phyloP scores from a whole-genome alignment of 1,140 invertebrate genomes.

The Oppia nitens region DNA sequence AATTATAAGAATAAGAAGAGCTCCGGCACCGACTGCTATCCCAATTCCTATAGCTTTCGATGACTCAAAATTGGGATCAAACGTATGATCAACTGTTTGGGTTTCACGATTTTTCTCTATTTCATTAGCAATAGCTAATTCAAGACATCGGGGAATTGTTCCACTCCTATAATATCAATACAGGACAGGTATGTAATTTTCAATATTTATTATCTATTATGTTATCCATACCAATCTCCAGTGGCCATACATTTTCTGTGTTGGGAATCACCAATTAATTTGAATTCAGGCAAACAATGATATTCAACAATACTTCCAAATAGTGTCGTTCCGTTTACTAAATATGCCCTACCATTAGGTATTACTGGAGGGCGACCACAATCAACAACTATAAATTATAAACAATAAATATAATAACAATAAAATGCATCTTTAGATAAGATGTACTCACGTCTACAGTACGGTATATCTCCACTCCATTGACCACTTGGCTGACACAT shows the following conservation, averaged over 20 bases:
- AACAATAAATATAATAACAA: slow-evolving; percentile 2
- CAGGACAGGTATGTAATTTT: background rate
- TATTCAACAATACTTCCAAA: slow-evolving; percentile 69
- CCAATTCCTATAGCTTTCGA: slow-evolving; percentile 29
- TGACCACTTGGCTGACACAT: slow-evolving; percentile 54
- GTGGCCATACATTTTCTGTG: slow-evolving; percentile 16
- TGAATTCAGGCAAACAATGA: slow-evolving; percentile 66
- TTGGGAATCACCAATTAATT: slow-evolving; percentile 54
- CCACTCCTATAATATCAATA: slow-evolving; percentile 18
- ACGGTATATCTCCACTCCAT: slow-evolving; percentile 60
- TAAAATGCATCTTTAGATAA: background rate
- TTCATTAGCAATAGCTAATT: slow-evolving; percentile 12
- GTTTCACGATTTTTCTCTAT: slow-evolving; percentile 5
- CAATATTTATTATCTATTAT: background rate
- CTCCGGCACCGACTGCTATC: slow-evolving; percentile 25
- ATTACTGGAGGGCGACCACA: slow-evolving; percentile 54
- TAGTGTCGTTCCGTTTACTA: slow-evolving; percentile 60
- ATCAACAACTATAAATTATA: slow-evolving; percentile 47
- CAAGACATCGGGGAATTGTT: slow-evolving; percentile 21
- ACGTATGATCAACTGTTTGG: slow-evolving; percentile 1
- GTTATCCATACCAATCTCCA: slow-evolving; percentile 13
- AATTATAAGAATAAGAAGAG: slow-evolving; percentile 26
- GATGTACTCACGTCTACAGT: slow-evolving; percentile 53
- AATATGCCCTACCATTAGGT: slow-evolving; percentile 65
- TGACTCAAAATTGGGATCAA: slow-evolving; percentile 17